Conservation (phyloP, 2,888 invertebrate genomes). For the Spodoptera picta region DNA sequence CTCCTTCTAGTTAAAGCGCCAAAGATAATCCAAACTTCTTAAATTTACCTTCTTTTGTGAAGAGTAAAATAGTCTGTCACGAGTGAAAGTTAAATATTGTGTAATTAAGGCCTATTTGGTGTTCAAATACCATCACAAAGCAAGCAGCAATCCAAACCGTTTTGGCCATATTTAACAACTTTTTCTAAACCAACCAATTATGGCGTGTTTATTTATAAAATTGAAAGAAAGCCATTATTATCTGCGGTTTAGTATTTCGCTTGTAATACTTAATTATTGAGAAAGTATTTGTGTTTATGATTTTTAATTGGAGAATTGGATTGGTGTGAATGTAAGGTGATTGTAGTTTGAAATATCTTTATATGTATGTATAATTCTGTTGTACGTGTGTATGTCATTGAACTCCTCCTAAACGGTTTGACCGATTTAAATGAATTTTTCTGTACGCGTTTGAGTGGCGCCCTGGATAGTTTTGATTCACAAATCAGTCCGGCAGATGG, state of each 20-base stretch:
- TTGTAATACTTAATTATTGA: background rate
- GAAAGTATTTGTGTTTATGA: slow-evolving; percentile 18
- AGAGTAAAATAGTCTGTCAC: slow-evolving; percentile 32
- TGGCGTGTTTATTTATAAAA: slow-evolving; percentile 19
- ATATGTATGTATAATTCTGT: no score
- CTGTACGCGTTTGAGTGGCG: no score
- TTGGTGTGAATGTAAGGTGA: background rate
- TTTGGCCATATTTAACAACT: slow-evolving; percentile 35
- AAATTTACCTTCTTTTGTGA: background rate
- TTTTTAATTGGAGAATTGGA: slow-evolving; percentile 11
- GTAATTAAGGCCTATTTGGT: slow-evolving; percentile 40
- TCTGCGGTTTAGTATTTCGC: background rate
- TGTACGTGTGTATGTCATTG: no score
- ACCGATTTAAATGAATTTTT: no score
- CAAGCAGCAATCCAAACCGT: slow-evolving; percentile 13
- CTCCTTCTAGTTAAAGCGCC: no score
- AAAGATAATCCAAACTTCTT: background rate
- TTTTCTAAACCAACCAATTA: slow-evolving; percentile 34
- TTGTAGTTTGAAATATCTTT: background rate
- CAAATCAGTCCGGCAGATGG: no score
- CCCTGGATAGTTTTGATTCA: no score
- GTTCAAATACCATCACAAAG: slow-evolving; percentile 23
- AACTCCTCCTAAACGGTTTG: no score
- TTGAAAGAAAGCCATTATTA: slow-evolving; percentile 18
- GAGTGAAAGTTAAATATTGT: slow-evolving; percentile 47